phyloP scores from a whole-genome alignment of 2,113 vertebrate genomes.

The Cyrtonyx montezumae region DNA sequence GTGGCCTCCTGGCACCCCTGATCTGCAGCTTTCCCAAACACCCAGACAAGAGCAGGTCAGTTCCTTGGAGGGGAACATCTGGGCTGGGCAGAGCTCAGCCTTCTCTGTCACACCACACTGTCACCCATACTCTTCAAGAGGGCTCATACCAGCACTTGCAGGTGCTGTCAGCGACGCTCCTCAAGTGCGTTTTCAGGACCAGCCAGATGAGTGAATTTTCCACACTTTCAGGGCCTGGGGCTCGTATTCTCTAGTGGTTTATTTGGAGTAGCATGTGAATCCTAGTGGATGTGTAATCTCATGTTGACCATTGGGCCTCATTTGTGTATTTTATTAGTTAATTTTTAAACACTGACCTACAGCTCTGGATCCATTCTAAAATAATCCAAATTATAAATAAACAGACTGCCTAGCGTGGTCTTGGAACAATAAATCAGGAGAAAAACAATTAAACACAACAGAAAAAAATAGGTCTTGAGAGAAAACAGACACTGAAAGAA shows the following conservation, averaged over 20 bases:
- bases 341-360: constrained; percentile 70
- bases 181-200: background rate
- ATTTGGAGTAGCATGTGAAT: constrained; percentile 29
- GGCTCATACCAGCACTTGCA: background rate
- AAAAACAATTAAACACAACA: constrained; percentile 71
- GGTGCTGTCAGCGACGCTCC: background rate
- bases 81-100: background rate
- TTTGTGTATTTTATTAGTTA: constrained; percentile 74
- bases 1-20: background rate
- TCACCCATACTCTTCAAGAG: fast-evolving
- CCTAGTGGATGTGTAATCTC: constrained; percentile 52
- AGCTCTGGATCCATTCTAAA: constrained; percentile 67
- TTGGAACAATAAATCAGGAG: constrained; percentile 71
- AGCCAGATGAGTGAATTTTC: background rate
- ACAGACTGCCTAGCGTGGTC: constrained; percentile 62
- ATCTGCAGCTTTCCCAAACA: background rate
- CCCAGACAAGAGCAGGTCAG: background rate
- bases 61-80: background rate
- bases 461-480: constrained; percentile 65
- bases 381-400: constrained; percentile 72
- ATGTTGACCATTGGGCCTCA: constrained; percentile 62
- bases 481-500: constrained; percentile 60
- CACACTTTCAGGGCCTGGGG: background rate
- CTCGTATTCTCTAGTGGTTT: constrained; percentile 22
- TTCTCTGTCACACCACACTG: background rate